A percentile compares a stretch with the other conserved stretches of the same genome.
phyloP scores from a whole-genome alignment of 2,888 invertebrate genomes.

The Cotesia congregata region DNA sequence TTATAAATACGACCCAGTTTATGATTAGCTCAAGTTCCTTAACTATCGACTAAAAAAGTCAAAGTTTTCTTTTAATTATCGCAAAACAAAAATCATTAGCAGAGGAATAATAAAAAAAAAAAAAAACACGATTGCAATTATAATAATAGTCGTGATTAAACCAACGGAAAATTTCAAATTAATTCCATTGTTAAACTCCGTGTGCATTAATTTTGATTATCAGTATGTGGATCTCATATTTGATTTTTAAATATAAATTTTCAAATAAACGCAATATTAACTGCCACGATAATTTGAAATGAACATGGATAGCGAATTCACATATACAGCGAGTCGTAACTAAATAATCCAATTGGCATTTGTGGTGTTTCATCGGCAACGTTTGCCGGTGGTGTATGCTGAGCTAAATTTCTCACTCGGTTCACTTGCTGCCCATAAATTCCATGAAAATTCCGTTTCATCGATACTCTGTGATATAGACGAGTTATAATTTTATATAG shows the following conservation, averaged over 20 bases:
- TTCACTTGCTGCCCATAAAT: constrained; percentile 12
- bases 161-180: not conserved
- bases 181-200: not conserved
- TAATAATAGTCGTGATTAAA: too few species aligned
- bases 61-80: not conserved
- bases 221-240: not conserved
- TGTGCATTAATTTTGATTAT: too few species aligned
- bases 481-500: not conserved
- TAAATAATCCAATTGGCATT: constrained; percentile 7
- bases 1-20: constrained; percentile 28
- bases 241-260: not conserved
- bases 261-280: not conserved
- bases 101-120: too few species aligned
- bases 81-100: too few species aligned
- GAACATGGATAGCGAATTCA: not conserved
- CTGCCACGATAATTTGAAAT: not conserved
- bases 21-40: not conserved
- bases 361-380: constrained; percentile 12
- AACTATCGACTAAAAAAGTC: not conserved
- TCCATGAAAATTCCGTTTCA: constrained; percentile 9
- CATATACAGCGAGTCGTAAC: not conserved
- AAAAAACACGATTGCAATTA: too few species aligned
- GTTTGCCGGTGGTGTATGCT: not conserved
- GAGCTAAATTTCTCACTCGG: not conserved
- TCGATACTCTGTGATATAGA: not conserved